Percentiles rank a stretch among this genome's conserved stretches.
Evolutionary conservation across 2,113 vertebrate genomes (phyloP).

Genomic region (Chaetops frenatus): DNA sequence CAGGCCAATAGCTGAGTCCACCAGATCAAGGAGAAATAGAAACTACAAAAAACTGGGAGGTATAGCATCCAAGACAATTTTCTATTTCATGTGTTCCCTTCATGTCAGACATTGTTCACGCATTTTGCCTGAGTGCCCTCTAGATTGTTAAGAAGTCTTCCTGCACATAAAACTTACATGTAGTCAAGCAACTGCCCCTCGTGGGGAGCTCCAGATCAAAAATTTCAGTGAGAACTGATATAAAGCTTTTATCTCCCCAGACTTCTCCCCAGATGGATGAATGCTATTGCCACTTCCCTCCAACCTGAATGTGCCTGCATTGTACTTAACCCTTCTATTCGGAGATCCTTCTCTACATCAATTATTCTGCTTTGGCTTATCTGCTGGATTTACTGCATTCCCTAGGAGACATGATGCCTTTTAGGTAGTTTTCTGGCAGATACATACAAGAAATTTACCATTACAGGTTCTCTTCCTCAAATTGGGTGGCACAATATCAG

Average conservation of each 20-base stretch:
- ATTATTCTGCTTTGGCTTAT: not conserved
- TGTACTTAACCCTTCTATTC: not conserved
- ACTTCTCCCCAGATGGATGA: not conserved
- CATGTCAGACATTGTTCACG: not conserved
- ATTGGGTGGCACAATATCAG: not conserved
- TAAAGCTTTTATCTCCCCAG: not conserved
- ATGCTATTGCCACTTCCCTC: not conserved
- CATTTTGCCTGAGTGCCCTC: not conserved
- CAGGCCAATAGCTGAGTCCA: not conserved
- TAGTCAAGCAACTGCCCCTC: not conserved
- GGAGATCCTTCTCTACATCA: not conserved
- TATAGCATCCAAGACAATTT: not conserved
- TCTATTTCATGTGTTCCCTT: not conserved
- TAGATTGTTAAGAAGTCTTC: not conserved
- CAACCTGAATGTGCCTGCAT: not conserved
- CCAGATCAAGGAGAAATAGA: not conserved
- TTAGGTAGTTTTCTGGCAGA: not conserved
- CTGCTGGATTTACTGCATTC: not conserved
- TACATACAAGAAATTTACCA: not conserved
- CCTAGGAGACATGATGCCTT: not conserved
- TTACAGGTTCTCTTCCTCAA: not conserved
- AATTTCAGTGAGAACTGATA: not conserved
- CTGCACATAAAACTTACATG: not conserved
- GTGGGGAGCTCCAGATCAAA: not conserved
- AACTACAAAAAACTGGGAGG: not conserved